These are phyloP conservation scores for Drosophila mulleri DNA, from an alignment of 2,888 invertebrate species.

Conservation along the genomic window DNA sequence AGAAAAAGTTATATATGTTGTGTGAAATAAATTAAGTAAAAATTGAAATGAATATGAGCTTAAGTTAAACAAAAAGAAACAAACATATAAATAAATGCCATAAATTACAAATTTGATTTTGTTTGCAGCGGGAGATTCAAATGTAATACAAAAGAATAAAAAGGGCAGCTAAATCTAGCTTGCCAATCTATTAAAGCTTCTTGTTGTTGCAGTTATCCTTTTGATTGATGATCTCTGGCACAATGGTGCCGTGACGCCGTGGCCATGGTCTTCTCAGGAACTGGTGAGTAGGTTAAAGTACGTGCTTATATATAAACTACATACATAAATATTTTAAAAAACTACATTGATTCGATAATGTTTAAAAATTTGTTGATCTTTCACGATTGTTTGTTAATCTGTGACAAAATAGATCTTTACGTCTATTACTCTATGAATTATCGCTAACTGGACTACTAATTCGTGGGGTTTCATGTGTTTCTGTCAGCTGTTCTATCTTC, in stretches of 20 bases:
- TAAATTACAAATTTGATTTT: constrained; percentile 40
- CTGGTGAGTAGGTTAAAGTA: constrained; percentile 59
- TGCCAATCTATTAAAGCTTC: constrained; percentile 66
- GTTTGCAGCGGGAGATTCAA: constrained; percentile 53
- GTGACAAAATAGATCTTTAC: constrained; percentile 47
- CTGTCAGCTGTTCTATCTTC: constrained; percentile 23
- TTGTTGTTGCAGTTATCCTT: constrained; percentile 39
- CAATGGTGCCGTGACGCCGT: constrained; percentile 32
- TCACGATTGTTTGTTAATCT: constrained; percentile 13
- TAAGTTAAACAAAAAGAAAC: constrained; percentile 26
- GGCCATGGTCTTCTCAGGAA: constrained; percentile 59
- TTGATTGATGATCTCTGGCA: constrained; percentile 39
- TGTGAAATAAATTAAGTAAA: constrained; percentile 64
- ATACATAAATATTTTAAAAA: constrained; percentile 51
- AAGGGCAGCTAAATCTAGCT: constrained; percentile 36
- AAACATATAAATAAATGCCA: constrained; percentile 57
- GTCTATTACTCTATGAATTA: constrained; percentile 24
- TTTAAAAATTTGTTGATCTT: constrained; percentile 40
- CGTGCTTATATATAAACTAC: constrained; percentile 49
- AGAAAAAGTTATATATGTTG: constrained; percentile 30
- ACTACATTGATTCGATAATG: constrained; percentile 45
- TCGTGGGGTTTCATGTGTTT: constrained; percentile 39
- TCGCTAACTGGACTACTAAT: constrained; percentile 30
- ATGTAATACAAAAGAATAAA: constrained; percentile 57
- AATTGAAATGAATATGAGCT: constrained; percentile 43